Base-by-base conservation (phyloP, 2,113 vertebrate genomes). In the Sitta europaea region DNA sequence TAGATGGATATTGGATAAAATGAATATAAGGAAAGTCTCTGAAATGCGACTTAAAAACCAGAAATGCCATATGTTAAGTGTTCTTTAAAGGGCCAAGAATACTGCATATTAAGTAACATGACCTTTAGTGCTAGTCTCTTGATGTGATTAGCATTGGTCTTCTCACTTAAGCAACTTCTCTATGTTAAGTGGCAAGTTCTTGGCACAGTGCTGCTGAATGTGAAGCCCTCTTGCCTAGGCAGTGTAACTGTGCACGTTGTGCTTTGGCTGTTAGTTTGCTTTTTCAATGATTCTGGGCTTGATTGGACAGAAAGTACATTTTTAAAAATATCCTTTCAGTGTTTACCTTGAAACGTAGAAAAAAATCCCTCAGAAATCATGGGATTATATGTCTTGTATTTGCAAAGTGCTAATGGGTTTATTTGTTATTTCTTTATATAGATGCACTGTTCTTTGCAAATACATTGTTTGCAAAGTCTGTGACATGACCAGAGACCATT, bases 101-200 rank as follows among this genome's bases (percentile, higher is more conserved):
- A 54, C 43, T 3, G 3, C 68, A 11, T 84, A 78, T 91, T 88
- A 89, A 92, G 62, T 90, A 78, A 65, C 25, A 28, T 68, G 77
- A 91, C 73, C 94, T 96, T 96, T 87, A 13, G 11, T 76, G 63
- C 42, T 74, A 87, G 3, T 84, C 77, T 94, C 73, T 95, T 92
- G 73, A 91, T 82, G 73, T 87, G 81, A 90, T 96, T 92, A 84
- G 27, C 74, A 65, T 75, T 0, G 3, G 45, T 72, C 89, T 91
- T 94, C 33, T 94, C 62, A 47, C 53, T 95, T 92, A 55, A 1
- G 7, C 45, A 61, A 76, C 66, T 91, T 86, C 36, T 94, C 55
- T 90, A 86, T 86, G 89, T 97, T 84, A 95, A 72, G 80, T 92
- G 77, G 57, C 53, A 61, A 57, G 35, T 79, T 94, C 85, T 67